phyloP scores from a whole-genome alignment of 2,113 vertebrate genomes.

The Dendrocopos noguchii region DNA sequence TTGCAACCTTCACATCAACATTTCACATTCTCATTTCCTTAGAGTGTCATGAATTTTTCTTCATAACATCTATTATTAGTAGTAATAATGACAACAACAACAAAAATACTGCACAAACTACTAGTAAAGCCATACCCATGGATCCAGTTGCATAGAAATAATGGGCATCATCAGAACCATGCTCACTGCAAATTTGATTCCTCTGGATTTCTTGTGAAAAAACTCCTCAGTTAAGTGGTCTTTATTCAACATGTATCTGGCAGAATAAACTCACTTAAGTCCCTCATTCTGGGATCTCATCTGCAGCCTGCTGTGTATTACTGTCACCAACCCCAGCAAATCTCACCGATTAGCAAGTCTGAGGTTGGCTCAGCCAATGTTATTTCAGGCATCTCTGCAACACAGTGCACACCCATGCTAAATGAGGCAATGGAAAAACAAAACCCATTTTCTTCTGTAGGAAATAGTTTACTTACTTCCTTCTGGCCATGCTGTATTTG shows the following conservation, averaged over 20 bases:
- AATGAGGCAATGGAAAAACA: not conserved
- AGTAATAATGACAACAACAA: not conserved
- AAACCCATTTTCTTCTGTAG: not conserved
- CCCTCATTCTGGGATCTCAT: not conserved
- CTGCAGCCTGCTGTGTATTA: not conserved
- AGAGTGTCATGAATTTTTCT: not conserved
- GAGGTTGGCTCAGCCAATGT: not conserved
- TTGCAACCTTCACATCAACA: not conserved
- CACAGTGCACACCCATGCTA: not conserved
- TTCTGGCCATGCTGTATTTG: not conserved
- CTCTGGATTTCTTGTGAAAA: not conserved
- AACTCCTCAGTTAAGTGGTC: not conserved
- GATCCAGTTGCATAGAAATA: not conserved
- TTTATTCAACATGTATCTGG: not conserved
- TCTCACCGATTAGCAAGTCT: not conserved
- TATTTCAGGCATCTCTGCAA: not conserved
- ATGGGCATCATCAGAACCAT: not conserved
- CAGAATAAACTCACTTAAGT: not conserved
- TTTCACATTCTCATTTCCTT: not conserved
- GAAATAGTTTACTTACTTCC: not conserved
- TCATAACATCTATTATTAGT: not conserved
- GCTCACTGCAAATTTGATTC: not conserved
- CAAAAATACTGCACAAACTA: not conserved
- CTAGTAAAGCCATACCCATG: not conserved
- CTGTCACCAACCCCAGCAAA: not conserved